Evolutionary conservation across 2,888 invertebrate species (phyloP), one percentile per base, ranked within the genome.

Genomic region (Heliconius ethilla): DNA sequence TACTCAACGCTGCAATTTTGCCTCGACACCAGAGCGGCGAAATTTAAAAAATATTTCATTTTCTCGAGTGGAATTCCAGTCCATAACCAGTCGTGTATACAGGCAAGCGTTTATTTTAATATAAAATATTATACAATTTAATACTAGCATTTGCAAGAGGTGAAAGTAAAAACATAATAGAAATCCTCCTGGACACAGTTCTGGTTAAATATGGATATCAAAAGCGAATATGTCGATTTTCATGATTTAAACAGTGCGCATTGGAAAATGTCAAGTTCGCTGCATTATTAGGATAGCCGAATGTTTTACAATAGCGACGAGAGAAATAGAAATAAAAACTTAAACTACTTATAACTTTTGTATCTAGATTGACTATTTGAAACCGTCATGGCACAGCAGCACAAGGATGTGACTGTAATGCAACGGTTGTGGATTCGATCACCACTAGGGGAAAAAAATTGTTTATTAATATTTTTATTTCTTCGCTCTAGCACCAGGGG

Each of bases 221-320:
- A 66, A 63, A 37, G 25, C 25, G 62, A 25, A 67, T 45, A 45
- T 59, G 25, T 78, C 22, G 67, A 33, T 65, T 70, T 72, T 78
- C 45, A 65, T 67, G 70, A 66, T 75, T 74, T 40, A 51, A 62
- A 70, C 59, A 37, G 75, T 62, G 73, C 78, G 70, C 69, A 77
- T 65, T 72, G 69, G 55, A 59, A 79, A 79, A 81, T 81, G 77
- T 78, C 79, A 78, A 78, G 75, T 79, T 78, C 77, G 59, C 77
- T 75, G 77, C 78, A 78, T 67, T 74, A 75, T 67, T 33, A 72
- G 45, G 27, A 69, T 33, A n/a, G 29, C 67, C 25, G 33, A 27
- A 72, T 25, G 11, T 25, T 76, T 63, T 59, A 51, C 40, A 75
- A 25, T 40, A 11, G 10, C 7, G 33, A 13, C 9, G n/a, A 59